Evolutionary conservation across 2,113 vertebrate genomes (phyloP).

Genomic region (Synchiropus splendidus): DNA sequence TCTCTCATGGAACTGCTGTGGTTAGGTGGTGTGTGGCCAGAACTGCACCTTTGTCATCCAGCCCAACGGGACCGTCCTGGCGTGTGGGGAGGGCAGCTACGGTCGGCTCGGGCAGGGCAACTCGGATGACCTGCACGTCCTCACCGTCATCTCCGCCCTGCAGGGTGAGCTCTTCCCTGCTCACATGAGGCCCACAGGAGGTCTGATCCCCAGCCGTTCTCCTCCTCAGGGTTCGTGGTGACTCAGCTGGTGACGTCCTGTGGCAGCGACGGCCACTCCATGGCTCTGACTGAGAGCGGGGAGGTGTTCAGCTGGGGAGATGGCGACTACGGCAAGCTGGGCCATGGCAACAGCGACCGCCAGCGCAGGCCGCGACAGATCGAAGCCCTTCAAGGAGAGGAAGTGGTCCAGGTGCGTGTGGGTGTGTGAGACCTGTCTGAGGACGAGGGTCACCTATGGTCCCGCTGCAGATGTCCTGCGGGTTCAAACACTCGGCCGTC

Average conservation of each 20-base stretch:
- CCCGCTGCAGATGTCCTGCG: conserved; percentile 65
- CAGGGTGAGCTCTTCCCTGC: conserved; percentile 51
- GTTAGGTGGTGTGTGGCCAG: conserved; percentile 72
- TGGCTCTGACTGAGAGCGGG: conserved; percentile 74
- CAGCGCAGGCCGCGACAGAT: conserved; percentile 72
- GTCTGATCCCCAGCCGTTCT: too few species aligned
- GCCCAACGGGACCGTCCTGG: conserved; percentile 68
- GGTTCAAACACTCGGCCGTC: conserved; percentile 73
- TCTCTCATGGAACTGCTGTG: too few species aligned
- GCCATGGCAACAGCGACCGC: conserved; percentile 73
- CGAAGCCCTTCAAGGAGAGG: conserved; percentile 73
- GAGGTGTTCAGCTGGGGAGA: conserved; percentile 79
- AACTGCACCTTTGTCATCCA: conserved; percentile 77
- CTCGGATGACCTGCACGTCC: conserved; percentile 71
- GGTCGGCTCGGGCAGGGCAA: conserved; percentile 73
- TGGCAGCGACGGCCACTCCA: conserved; percentile 73
- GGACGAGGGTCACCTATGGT: too few species aligned
- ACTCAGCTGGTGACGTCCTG: conserved; percentile 73
- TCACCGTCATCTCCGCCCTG: conserved; percentile 70
- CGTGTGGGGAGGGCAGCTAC: conserved; percentile 73
- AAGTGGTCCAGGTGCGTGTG: conserved; percentile 68
- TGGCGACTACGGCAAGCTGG: conserved; percentile 74
- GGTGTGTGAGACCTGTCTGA: too few species aligned
- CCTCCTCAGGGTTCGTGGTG: conserved; percentile 69
- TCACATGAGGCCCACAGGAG: too few species aligned